Conservation (phyloP, 1,140 invertebrate species). For the Papilio aristodemus region DNA sequence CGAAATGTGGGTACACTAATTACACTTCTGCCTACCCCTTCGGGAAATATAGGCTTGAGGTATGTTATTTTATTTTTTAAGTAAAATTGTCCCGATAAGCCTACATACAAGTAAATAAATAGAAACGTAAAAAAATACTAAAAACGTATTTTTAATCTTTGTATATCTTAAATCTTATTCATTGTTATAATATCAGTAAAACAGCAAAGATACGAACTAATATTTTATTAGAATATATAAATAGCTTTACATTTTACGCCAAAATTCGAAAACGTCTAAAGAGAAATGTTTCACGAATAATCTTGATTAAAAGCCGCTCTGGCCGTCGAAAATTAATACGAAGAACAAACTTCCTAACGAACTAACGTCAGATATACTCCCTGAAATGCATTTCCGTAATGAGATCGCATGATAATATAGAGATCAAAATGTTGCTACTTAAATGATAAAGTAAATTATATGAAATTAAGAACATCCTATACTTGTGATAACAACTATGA, state of each 20-base stretch:
- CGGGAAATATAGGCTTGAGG: no score
- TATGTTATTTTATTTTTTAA: no score
- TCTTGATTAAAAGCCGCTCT: slow-evolving; percentile 16
- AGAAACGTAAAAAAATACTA: no score
- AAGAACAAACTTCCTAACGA: slow-evolving; percentile 17
- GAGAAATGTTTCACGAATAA: slow-evolving; percentile 14
- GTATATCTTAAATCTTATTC: no score
- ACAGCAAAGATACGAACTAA: not conserved
- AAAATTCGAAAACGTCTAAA: not conserved
- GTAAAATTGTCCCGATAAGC: no score
- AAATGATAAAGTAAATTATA: not conserved
- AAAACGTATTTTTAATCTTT: no score
- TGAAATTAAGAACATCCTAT: no score
- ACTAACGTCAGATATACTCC: slow-evolving; percentile 8
- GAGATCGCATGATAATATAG: not conserved
- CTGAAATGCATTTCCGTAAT: slow-evolving; percentile 10
- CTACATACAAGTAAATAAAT: no score
- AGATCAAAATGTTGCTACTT: not conserved
- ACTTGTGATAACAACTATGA: no score
- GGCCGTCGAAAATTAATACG: slow-evolving; percentile 9
- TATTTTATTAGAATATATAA: not conserved
- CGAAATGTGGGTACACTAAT: no score
- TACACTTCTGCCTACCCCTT: no score
- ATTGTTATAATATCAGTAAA: not conserved
- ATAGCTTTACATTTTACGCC: not conserved